Base-by-base conservation (phyloP, 2,888 invertebrate species). In the Phasia obesa region DNA sequence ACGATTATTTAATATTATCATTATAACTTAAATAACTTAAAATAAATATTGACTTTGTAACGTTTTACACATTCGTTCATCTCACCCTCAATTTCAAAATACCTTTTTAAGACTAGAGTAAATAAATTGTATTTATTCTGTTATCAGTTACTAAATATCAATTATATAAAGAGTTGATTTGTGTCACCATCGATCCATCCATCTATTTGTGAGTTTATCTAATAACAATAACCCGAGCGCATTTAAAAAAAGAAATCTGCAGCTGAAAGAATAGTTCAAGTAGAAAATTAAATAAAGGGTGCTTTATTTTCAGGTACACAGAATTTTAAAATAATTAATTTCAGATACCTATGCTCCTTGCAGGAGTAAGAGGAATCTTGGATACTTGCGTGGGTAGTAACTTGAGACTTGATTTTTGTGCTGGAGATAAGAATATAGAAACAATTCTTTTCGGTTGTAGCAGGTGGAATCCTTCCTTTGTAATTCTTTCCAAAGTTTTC, bases 141-240 rank as follows among this genome's bases (percentile, higher is more conserved):
- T 82, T 82, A 82, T 82, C 77, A 77, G 79, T 67, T 53, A 42
- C 42, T 65, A 71, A 75, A 83, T 75, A 83, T 83, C 83, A 71
- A 83, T 79, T 71, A 75, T 79, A 69, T 31, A 83, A 83, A 83
- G 75, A 83, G 79, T 79, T 79, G 75, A 75, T 79, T 71, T 75
- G 47, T 75, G 82, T 70, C 67, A 73, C 69, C 78, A 78, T 65
- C 23, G 53, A 65, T 17, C 57, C 53, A 60, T 69, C 55, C 44
- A 59, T 27, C 25, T 55, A 57, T 47, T 17, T 55, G 17, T 47
- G 23, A 9, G 49, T 74, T 17, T 74, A 74, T 38, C 57, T 38
- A 57, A 35, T 31, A 21, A 53, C 59, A 49, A 51, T 17, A 11
- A 27, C 60, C n/a, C 17, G 51, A 69, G 21, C 35, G 35, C 42